Evolutionary conservation across 1,140 invertebrate genomes (phyloP), one percentile per base, ranked within the genome.

Genomic region (Chironomus striatipennis): DNA sequence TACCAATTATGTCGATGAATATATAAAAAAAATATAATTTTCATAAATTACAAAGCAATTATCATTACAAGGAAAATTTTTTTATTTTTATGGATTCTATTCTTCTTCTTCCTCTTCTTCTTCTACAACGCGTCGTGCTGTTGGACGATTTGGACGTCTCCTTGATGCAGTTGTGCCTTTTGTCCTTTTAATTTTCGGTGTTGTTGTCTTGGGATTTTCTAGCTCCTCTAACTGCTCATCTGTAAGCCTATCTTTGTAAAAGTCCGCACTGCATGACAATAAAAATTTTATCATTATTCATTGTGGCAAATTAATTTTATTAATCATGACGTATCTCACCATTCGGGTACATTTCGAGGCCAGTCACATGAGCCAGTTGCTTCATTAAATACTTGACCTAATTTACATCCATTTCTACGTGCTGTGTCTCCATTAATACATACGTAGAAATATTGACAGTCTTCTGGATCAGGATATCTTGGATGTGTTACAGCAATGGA

Each of bases 381-480:
- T 64, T 95, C 94, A 79, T 96, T 94, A 83, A 96, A 97, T 8
- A 93, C 95, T 80, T 93, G 93, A n/a, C 94, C 94, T 42, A 91
- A 85, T 80, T 93, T 93, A 83, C 95, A 97, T 0, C 94, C 93
- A 75, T 89, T 93, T 21, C 92, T 85, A 72, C 93, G 85, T 0
- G 94, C 93, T 18, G 89, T 87, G 78, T 92, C 88, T 0, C 93
- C 93, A 78, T 95, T 94, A 73, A 96, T 91, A 81, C 94, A 96
- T 1, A 96, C 93, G 81, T 94, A 96, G 84, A 96, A 96, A 84
- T 88, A 95, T 80, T 95, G 93, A 77, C 94, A 97, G 79, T 97
- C 93, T 64, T 93, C 91, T n/a, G 90, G 89, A 81, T 95, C 93
- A 1, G 93, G 87, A 79, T 94, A 95, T 0, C 94, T 86, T 0